A percentile compares a stretch with the other conserved stretches of the same genome.
These are phyloP conservation scores for Pseudolycoriella hygida DNA, from an alignment of 2,888 invertebrate species.

Conservation along the genomic window DNA sequence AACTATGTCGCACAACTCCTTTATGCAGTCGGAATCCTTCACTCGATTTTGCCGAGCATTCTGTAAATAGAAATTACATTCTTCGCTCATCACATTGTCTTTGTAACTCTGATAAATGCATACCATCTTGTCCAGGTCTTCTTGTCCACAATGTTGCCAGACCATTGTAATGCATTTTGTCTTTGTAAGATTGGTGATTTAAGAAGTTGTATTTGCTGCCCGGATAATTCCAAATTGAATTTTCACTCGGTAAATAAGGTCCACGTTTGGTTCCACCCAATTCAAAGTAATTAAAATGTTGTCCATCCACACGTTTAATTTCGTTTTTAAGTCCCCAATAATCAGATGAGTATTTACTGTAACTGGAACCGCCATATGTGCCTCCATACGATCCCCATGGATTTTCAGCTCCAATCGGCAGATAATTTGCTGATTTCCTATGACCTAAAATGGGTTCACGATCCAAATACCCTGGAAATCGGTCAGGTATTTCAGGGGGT, in stretches of 20 bases:
- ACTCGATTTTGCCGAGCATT: slow-evolving; percentile 56
- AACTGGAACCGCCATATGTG: slow-evolving; percentile 30
- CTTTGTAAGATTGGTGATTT: slow-evolving; percentile 13
- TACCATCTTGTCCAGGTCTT: slow-evolving; percentile 29
- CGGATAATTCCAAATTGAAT: slow-evolving; percentile 32
- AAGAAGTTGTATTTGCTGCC: slow-evolving; percentile 25
- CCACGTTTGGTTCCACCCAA: slow-evolving; percentile 27
- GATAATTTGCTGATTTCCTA: slow-evolving; percentile 18
- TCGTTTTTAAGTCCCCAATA: slow-evolving; percentile 35
- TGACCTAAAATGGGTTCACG: slow-evolving; percentile 6
- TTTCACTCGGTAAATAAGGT: slow-evolving; percentile 16
- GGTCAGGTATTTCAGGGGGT: slow-evolving; percentile 7
- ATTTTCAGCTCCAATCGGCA: slow-evolving; percentile 33
- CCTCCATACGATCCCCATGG: slow-evolving; percentile 44
- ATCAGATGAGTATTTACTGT: slow-evolving; percentile 25
- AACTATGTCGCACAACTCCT: slow-evolving; percentile 44
- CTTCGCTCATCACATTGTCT: no score
- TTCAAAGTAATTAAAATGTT: slow-evolving; percentile 28
- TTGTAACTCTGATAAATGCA: no score
- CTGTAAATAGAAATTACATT: no score
- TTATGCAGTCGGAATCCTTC: slow-evolving; percentile 58
- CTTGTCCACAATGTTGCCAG: slow-evolving; percentile 22
- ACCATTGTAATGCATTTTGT: slow-evolving; percentile 19
- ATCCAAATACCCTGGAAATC: slow-evolving; percentile 7
- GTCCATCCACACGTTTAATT: slow-evolving; percentile 22